A percentile compares a stretch with the other conserved stretches of the same genome.
Conservation (phyloP, 2,113 vertebrate genomes). For the Mungos mungo region DNA sequence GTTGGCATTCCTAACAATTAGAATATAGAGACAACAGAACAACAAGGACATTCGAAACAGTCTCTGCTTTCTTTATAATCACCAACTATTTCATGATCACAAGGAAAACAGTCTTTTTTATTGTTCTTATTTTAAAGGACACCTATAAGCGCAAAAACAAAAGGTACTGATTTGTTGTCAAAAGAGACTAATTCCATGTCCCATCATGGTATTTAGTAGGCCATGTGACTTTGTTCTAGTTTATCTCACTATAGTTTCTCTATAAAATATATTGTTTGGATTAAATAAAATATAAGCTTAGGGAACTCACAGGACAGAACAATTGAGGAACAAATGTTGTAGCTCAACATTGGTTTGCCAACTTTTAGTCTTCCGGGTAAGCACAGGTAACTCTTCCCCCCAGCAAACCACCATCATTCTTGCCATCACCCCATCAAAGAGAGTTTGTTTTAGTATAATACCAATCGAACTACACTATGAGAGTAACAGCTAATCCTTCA, state of each 20-base stretch:
- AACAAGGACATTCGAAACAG: not conserved
- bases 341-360: not conserved
- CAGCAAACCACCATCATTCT: not conserved
- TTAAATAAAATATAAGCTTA: not conserved
- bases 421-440: not conserved
- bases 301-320: not conserved
- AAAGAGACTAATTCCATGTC: not conserved
- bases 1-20: not conserved
- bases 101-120: not conserved
- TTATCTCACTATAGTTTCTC: not conserved
- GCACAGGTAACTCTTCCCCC: not conserved
- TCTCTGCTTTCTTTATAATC: not conserved
- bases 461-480: not conserved
- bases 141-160: not conserved
- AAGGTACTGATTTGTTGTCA: not conserved
- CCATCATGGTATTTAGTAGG: not conserved
- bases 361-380: not conserved
- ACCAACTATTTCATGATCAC: not conserved
- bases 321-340: not conserved
- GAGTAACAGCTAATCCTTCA: not conserved
- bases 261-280: not conserved
- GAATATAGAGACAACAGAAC: not conserved
- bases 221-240: not conserved
- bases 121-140: not conserved
- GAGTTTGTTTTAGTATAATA: not conserved